Evolutionary conservation across 1,140 invertebrate species (phyloP).

Genomic region (Drosophila ercepeae): DNA sequence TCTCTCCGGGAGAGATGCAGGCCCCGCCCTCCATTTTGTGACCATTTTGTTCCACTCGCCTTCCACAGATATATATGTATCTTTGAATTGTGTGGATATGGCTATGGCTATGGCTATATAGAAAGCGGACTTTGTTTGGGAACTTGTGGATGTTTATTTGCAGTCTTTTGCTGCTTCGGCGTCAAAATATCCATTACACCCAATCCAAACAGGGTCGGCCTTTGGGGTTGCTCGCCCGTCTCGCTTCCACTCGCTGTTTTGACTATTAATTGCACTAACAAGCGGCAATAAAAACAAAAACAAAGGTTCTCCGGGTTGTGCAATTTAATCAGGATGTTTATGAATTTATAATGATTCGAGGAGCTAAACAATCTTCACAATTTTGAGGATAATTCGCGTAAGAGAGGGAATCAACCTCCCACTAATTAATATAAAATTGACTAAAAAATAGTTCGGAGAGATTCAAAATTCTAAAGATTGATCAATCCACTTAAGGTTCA

Average conservation of each 20-base stretch:
- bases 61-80: slow-evolving; percentile 45
- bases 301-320: background rate
- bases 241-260: slow-evolving; percentile 41
- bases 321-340: slow-evolving; percentile 38
- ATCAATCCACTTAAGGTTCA: background rate
- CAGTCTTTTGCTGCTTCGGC: slow-evolving; percentile 75
- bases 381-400: no score
- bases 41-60: slow-evolving; percentile 79
- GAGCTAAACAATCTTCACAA: background rate
- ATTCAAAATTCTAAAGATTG: no score
- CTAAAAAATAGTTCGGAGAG: no score
- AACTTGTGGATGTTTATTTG: slow-evolving; percentile 82
- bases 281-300: slow-evolving; percentile 39
- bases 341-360: background rate
- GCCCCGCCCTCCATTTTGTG: slow-evolving; percentile 56
- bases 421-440: background rate
- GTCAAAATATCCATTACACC: slow-evolving; percentile 84
- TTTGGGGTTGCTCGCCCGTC: slow-evolving; percentile 15
- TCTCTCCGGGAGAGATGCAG: background rate
- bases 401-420: no score
- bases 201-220: slow-evolving; percentile 77
- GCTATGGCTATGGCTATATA: no score
- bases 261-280: slow-evolving; percentile 64
- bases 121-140: slow-evolving; percentile 58
- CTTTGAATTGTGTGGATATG: no score